phyloP scores from a whole-genome alignment of 2,888 invertebrate species.

The Agrypnus murinus region DNA sequence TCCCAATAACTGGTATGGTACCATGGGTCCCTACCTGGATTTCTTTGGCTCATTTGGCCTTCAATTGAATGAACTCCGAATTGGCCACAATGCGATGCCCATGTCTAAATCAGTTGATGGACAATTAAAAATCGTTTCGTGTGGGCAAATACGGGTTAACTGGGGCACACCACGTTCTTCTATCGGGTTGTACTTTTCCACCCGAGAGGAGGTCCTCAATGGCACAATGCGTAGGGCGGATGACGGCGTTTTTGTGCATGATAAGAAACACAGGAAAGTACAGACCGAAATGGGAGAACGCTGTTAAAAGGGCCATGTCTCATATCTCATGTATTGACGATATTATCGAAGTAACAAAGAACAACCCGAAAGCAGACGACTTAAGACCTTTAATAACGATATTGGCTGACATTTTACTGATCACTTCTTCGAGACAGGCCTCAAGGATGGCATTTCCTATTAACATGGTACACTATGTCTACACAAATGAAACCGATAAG shows the following conservation, averaged over 20 bases:
- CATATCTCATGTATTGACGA: conserved; percentile 55
- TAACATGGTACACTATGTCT: neutral
- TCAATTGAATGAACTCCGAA: too few species aligned
- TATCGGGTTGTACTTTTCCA: conserved; percentile 42
- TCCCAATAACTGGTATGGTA: too few species aligned
- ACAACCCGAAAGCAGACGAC: conserved; percentile 33
- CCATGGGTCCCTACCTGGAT: too few species aligned
- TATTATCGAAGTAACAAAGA: conserved; percentile 43
- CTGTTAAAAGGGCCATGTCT: conserved; percentile 53
- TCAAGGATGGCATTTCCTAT: conserved; percentile 45
- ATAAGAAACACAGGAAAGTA: conserved; percentile 18
- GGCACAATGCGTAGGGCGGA: conserved; percentile 45
- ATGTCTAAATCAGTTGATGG: neutral
- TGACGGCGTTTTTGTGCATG: conserved; percentile 37
- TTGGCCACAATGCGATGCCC: too few species aligned
- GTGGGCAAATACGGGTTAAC: conserved; percentile 35
- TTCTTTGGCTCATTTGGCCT: too few species aligned
- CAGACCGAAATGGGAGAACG: conserved; percentile 43
- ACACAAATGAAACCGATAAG: too few species aligned
- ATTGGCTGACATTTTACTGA: conserved; percentile 10
- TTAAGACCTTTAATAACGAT: conserved; percentile 32
- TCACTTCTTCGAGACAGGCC: conserved; percentile 46
- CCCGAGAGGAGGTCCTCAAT: conserved; percentile 41
- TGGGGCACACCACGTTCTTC: conserved; percentile 36
- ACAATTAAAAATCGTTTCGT: neutral